Conservation (phyloP, 2,888 invertebrate species). For the Chaetogeoica ovagalla region DNA sequence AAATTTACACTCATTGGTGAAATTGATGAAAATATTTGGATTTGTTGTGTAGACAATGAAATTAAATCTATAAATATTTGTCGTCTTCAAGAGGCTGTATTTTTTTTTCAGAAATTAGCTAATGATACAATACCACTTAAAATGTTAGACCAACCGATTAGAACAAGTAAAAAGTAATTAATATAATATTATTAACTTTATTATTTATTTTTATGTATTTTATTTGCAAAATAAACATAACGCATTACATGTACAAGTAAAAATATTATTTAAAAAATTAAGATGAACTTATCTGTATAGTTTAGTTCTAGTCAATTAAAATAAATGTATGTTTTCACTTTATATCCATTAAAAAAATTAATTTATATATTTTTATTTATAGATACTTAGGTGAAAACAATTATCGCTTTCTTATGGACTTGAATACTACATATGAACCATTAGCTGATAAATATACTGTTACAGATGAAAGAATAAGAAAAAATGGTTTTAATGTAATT, state of each 20-base stretch:
- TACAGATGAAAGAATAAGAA: slow-evolving; percentile 55
- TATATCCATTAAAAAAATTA: not conserved
- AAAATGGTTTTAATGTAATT: slow-evolving; percentile 56
- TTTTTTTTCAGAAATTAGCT: slow-evolving; percentile 54
- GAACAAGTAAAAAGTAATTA: slow-evolving; percentile 52
- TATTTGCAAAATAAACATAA: too few species aligned
- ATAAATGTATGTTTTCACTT: not conserved
- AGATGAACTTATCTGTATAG: too few species aligned
- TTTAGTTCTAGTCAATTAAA: too few species aligned
- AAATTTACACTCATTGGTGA: slow-evolving; percentile 40
- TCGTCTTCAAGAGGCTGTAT: slow-evolving; percentile 55
- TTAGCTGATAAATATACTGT: slow-evolving; percentile 53
- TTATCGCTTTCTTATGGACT: slow-evolving; percentile 26
- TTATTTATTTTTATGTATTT: not conserved
- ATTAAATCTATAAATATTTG: slow-evolving; percentile 53
- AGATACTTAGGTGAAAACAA: slow-evolving; percentile 38
- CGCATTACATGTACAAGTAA: too few species aligned
- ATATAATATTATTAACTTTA: not conserved
- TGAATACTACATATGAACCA: slow-evolving; percentile 32
- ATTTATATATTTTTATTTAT: not conserved
- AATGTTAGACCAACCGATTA: slow-evolving; percentile 53
- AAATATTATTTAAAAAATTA: too few species aligned
- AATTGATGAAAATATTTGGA: slow-evolving; percentile 53
- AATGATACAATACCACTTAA: slow-evolving; percentile 55
- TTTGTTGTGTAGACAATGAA: slow-evolving; percentile 37